Evolutionary conservation across 2,113 vertebrate species (phyloP).

Genomic region (Erinaceus europaeus): DNA sequence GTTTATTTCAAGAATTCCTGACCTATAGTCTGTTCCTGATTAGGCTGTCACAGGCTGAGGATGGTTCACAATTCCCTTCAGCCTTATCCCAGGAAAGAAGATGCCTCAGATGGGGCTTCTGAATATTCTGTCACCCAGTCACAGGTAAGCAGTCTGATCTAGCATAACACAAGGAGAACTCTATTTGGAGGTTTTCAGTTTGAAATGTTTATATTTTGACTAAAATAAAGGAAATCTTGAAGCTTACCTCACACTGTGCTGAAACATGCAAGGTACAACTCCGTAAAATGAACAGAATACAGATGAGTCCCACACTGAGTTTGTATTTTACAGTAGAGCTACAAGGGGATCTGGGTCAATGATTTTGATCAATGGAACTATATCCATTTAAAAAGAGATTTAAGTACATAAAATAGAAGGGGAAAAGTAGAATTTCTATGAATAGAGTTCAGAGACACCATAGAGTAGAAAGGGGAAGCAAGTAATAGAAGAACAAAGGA

Average conservation of each 20-base stretch:
- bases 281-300: conserved; percentile 51
- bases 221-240: conserved; percentile 16
- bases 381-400: conserved; percentile 66
- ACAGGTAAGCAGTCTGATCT: neutral
- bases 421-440: conserved; percentile 56
- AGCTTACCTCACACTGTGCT: neutral
- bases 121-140: neutral
- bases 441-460: conserved; percentile 70
- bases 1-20: neutral
- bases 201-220: conserved; percentile 36
- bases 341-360: conserved; percentile 56
- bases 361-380: conserved; percentile 65
- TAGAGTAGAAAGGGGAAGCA: conserved; percentile 68
- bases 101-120: neutral
- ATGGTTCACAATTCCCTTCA: neutral
- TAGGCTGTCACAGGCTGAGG: neutral
- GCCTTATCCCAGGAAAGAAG: neutral
- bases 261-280: neutral
- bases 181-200: neutral
- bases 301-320: conserved; percentile 41
- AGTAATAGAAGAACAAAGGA: conserved; percentile 74
- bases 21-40: neutral
- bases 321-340: conserved; percentile 47
- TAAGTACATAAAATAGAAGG: conserved; percentile 70
- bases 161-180: neutral